phyloP scores from a whole-genome alignment of 2,113 vertebrate genomes.

The Spea bombifrons region DNA sequence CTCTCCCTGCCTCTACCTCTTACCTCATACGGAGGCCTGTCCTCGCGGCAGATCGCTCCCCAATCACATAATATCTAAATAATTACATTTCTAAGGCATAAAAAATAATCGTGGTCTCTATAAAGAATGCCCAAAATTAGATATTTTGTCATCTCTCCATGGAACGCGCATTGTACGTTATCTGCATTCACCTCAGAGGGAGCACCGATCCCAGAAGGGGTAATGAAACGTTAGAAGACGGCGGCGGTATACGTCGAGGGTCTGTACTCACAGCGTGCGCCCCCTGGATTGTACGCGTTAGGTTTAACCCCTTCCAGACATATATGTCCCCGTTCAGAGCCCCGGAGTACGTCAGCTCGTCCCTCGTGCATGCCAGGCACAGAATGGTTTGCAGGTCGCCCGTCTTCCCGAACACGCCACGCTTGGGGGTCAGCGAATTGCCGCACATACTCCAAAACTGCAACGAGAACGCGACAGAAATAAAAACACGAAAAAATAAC shows the following conservation, averaged over 20 bases:
- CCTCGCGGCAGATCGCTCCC: too few species aligned
- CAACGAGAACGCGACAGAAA: background rate
- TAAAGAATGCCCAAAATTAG: too few species aligned
- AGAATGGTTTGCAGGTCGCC: slow-evolving; percentile 97
- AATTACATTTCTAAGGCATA: too few species aligned
- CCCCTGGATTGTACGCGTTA: slow-evolving; percentile 89
- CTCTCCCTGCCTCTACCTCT: too few species aligned
- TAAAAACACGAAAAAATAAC: background rate
- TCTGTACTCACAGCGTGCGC: slow-evolving; percentile 85
- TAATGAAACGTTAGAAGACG: too few species aligned
- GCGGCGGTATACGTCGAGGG: background rate
- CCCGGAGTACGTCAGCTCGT: slow-evolving; percentile 95
- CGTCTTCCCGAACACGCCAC: slow-evolving; percentile 94
- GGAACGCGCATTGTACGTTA: too few species aligned
- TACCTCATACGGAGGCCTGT: too few species aligned
- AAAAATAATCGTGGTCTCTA: too few species aligned
- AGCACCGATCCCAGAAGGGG: too few species aligned
- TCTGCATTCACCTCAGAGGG: too few species aligned
- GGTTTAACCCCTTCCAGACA: slow-evolving; percentile 94
- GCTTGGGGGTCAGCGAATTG: slow-evolving; percentile 92
- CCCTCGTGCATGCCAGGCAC: slow-evolving; percentile 92
- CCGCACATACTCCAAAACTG: slow-evolving; percentile 98
- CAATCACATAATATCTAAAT: too few species aligned
- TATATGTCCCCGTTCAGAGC: slow-evolving; percentile 96
- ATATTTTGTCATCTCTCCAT: too few species aligned